Base-by-base conservation (phyloP, 2,113 vertebrate species). In the Crocuta crocuta region DNA sequence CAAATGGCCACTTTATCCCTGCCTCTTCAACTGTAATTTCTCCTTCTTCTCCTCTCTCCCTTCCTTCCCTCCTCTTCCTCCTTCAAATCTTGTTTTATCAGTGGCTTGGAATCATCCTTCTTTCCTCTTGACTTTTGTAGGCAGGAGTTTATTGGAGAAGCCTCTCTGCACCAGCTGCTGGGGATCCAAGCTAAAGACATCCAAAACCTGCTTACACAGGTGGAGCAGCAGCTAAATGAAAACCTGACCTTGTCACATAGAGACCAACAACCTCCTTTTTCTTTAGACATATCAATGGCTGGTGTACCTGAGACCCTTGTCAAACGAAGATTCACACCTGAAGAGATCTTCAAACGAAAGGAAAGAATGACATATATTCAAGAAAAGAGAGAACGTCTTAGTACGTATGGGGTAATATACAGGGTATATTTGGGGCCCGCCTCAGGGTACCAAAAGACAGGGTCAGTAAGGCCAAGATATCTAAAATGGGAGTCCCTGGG, bases 71-170 rank as follows among this genome's bases (percentile, higher is more conserved):
- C 16, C 17, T 43, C 7, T 45, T 48, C 43, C 31, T 74, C 2
- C 24, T 31, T n/a, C 11, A 23, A 70, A 65, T 83, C 61, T 50
- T 87, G 26, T 89, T 95, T 85, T 76, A 21, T 85, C 55, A 10
- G 31, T 91, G 81, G 4, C 79, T 97, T 10, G 74, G 3, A 70
- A 31, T 48, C 84, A 55, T 81, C 53, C 10, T 89, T 53, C 4
- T 91, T 91, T 87, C 63, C n/a, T 26, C 28, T 91, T 97, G 81
- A 35, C 31, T 95, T 98, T 73, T 92, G 15, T 76, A 98, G 97
- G 15, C 21, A 68, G 24, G 73, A 97, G 26, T 58, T 17, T n/a
- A 61, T 91, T 5, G 97, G 91, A 28, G 91, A 90, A 31, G 1
- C 23, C 31, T 65, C 74, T 88, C 85, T 97, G 33, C 78, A 65